A percentile compares a stretch with the other conserved stretches of the same genome.
phyloP scores from a whole-genome alignment of 2,113 vertebrate species.

The Vidua chalybeata region DNA sequence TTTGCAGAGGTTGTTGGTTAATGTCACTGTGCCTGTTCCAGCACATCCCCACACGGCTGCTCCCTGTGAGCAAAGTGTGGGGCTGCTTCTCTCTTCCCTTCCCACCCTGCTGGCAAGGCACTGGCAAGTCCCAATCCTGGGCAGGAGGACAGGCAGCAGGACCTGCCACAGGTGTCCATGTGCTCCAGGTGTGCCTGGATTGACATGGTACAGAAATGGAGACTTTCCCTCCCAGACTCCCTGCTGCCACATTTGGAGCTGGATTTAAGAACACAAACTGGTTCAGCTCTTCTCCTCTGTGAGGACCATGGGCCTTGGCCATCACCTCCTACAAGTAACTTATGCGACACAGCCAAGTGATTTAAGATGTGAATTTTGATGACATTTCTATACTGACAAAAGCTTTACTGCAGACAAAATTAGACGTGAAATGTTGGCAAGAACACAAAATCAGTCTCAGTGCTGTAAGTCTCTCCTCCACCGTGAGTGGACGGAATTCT shows the following conservation, averaged over 20 bases:
- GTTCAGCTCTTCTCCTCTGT: not conserved
- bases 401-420: not conserved
- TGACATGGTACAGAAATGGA: not conserved
- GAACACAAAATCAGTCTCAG: not conserved
- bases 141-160: not conserved
- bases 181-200: not conserved
- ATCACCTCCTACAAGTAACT: not conserved
- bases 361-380: not conserved
- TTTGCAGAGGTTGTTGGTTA: not conserved
- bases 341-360: not conserved
- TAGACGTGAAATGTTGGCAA: not conserved
- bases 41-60: not conserved
- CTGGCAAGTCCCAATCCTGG: fast-evolving
- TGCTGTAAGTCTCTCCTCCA: not conserved
- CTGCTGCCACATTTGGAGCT: not conserved
- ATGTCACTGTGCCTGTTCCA: not conserved
- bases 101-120: not conserved
- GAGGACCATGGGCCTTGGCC: not conserved
- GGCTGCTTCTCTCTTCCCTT: not conserved
- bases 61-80: not conserved
- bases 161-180: fast-evolving
- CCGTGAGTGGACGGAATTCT: not conserved
- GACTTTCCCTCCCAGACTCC: not conserved
- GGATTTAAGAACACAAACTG: not conserved
- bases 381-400: not conserved